Conservation (phyloP, 2,113 vertebrate genomes). For the Ptyas mucosa region DNA sequence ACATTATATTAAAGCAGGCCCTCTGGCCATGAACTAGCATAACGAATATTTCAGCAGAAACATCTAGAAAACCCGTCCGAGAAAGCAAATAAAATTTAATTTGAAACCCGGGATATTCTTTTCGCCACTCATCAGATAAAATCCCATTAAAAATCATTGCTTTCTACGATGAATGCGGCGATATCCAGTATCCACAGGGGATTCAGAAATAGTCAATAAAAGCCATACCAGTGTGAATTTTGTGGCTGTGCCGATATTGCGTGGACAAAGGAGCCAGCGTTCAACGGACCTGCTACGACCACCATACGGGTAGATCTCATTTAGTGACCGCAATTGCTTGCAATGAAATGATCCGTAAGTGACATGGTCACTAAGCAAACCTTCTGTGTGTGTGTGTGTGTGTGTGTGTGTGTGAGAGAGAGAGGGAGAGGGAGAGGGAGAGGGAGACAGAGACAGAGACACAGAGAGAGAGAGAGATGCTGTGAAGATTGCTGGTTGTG, state of each 20-base stretch:
- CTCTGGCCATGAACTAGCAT: background rate
- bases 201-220: background rate
- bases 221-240: background rate
- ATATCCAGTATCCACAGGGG: background rate
- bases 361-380: background rate
- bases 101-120: conserved; percentile 14
- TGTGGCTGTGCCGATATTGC: background rate
- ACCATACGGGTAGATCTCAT: background rate
- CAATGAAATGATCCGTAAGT: background rate
- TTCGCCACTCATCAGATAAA: conserved; percentile 18
- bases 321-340: background rate
- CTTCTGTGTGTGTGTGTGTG: background rate
- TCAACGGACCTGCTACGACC: background rate
- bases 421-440: too few species aligned
- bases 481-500: background rate
- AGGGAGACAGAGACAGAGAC: too few species aligned
- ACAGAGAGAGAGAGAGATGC: background rate
- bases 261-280: background rate
- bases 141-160: background rate
- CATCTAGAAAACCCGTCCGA: background rate
- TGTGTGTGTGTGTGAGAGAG: too few species aligned
- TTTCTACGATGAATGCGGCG: background rate
- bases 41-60: background rate
- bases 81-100: conserved; percentile 18
- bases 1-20: conserved; percentile 17